Conservation (phyloP, 37 sponge, comb jelly and placozoan species). For the Halichondria panicea region DNA sequence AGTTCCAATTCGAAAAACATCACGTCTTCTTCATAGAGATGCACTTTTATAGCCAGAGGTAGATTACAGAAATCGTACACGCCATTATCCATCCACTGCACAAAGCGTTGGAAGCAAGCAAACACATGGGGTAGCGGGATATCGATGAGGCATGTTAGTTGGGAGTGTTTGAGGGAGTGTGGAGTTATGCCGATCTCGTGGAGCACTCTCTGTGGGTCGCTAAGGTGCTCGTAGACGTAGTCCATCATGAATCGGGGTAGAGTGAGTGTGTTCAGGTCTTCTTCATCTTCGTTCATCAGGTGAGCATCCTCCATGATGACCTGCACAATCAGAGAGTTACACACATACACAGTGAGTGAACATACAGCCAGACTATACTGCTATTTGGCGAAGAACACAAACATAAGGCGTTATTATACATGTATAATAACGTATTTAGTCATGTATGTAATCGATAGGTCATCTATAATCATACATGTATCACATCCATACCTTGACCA, state of each 20-base stretch:
- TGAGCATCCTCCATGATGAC: background rate
- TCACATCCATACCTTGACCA: conserved; percentile 32
- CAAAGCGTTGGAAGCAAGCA: conserved; percentile 48
- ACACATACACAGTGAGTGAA: too few relatives aligned
- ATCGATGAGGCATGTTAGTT: conserved; percentile 17
- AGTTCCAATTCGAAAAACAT: background rate
- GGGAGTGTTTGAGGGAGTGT: conserved; percentile 4
- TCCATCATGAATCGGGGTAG: conserved; percentile 37
- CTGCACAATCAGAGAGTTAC: background rate
- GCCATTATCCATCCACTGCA: conserved; percentile 69
- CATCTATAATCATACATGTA: background rate
- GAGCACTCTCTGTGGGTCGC: background rate
- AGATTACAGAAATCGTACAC: conserved; percentile 52
- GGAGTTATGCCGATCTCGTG: background rate
- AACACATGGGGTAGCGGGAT: conserved; percentile 23
- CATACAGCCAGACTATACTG: too few relatives aligned
- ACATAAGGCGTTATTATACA: too few relatives aligned
- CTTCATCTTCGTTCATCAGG: too few relatives aligned
- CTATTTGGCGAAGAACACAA: too few relatives aligned
- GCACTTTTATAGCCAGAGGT: conserved; percentile 59
- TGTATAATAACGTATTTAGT: background rate
- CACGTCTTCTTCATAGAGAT: conserved; percentile 12
- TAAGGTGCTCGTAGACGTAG: conserved; percentile 35
- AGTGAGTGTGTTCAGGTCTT: conserved; percentile 3
- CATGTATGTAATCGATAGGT: background rate